A percentile compares a stretch with the other conserved stretches of the same genome.
Conservation (phyloP, 2,888 invertebrate genomes). For the Drosophila limbata region DNA sequence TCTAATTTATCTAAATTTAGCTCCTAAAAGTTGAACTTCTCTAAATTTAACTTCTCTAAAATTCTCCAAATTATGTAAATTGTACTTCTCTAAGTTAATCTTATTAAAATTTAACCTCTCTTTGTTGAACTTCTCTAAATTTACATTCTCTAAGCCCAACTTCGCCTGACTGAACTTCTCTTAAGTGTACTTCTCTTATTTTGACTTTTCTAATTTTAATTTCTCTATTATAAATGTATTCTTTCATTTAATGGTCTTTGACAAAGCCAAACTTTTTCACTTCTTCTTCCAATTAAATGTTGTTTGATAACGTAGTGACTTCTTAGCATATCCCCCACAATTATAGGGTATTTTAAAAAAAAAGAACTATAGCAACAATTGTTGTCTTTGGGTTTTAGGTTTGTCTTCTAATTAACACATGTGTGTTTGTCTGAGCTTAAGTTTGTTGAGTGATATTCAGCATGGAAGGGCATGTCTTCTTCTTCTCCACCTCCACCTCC, state of each 20-base stretch:
- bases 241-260: too few species aligned
- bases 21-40: neutral
- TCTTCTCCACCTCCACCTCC: neutral
- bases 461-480: constrained; percentile 33
- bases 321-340: neutral
- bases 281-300: too few species aligned
- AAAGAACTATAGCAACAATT: constrained; percentile 19
- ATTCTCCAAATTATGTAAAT: too few species aligned
- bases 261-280: neutral
- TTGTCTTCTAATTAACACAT: constrained; percentile 60
- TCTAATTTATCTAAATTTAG: too few species aligned
- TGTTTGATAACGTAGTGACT: neutral
- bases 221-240: too few species aligned
- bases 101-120: neutral
- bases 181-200: neutral
- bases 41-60: neutral
- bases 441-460: constrained; percentile 45
- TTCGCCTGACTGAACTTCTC: neutral
- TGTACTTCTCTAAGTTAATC: too few species aligned
- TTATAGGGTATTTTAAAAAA: neutral
- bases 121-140: neutral
- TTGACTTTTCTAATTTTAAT: too few species aligned
- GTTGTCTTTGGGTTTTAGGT: constrained; percentile 23
- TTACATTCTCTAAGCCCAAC: neutral
- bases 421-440: constrained; percentile 40